Evolutionary conservation across 2,113 vertebrate species (phyloP).

Genomic region (Camelus bactrianus): DNA sequence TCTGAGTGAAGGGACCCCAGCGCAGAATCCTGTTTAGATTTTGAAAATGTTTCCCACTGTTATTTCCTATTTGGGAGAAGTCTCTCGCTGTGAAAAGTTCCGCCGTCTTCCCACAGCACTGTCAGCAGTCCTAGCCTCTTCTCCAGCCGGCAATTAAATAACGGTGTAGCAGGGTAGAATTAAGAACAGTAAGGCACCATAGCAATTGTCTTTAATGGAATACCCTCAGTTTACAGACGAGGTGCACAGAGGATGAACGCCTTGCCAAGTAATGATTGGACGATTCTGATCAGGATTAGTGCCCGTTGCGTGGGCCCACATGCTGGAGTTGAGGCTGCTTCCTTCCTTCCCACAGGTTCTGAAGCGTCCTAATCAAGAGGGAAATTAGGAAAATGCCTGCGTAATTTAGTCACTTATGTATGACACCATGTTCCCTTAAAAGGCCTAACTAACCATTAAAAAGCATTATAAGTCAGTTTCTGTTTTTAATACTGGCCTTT

Average conservation of each 20-base stretch:
- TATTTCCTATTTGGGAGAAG: background rate
- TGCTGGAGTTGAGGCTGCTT: background rate
- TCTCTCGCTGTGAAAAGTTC: background rate
- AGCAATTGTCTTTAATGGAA: background rate
- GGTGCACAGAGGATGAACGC: too few species aligned
- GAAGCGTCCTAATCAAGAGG: background rate
- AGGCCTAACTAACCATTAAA: background rate
- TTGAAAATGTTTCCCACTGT: slow-evolving; percentile 1
- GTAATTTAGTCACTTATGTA: background rate
- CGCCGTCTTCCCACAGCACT: background rate
- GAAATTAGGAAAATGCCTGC: background rate
- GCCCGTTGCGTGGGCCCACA: too few species aligned
- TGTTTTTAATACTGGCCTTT: background rate
- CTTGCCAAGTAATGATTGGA: background rate
- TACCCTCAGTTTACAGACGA: background rate
- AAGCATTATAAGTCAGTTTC: background rate
- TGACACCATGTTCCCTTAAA: background rate
- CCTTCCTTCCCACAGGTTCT: background rate
- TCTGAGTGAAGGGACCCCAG: background rate
- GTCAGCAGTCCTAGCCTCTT: background rate
- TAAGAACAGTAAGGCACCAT: background rate
- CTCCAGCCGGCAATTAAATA: background rate
- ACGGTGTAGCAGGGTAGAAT: background rate
- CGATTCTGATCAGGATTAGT: background rate
- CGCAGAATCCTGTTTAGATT: background rate